Conservation (phyloP, 2,113 vertebrate genomes). For the Dipodomys ordii region DNA sequence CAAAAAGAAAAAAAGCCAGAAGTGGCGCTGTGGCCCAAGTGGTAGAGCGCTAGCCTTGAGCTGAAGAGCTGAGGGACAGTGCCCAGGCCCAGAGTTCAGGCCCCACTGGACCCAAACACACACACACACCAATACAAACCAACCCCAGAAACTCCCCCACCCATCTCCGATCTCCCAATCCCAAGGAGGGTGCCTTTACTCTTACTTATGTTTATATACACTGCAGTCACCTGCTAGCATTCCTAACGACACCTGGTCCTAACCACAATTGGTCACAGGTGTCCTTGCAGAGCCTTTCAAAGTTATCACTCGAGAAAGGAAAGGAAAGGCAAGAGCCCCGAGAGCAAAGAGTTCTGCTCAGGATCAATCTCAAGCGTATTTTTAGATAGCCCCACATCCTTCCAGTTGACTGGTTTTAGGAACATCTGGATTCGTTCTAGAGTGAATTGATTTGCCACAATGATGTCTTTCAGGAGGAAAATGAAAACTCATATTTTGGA, state of each 20-base stretch:
- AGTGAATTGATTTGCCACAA: constrained; percentile 49
- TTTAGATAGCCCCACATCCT: constrained; percentile 32
- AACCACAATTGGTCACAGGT: background rate
- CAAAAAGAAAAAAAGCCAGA: too few species aligned
- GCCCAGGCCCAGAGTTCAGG: too few species aligned
- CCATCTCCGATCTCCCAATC: background rate
- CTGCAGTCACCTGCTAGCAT: constrained; percentile 7
- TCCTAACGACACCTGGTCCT: constrained; percentile 33
- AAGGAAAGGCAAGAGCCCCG: background rate
- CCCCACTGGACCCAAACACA: too few species aligned
- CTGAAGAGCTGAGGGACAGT: too few species aligned
- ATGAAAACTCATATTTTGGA: constrained; percentile 63
- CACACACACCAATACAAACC: background rate
- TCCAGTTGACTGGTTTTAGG: constrained; percentile 58
- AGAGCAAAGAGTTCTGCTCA: constrained; percentile 2
- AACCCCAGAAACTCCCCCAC: background rate
- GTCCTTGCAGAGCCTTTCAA: background rate
- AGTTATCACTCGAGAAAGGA: background rate
- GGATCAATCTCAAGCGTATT: constrained; percentile 37
- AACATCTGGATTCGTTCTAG: constrained; percentile 58
- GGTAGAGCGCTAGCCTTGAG: too few species aligned
- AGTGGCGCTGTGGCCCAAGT: too few species aligned
- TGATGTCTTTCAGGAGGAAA: constrained; percentile 55
- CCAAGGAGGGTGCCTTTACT: background rate
- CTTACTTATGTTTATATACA: background rate